A percentile compares a stretch with the other conserved stretches of the same genome.
phyloP scores from a whole-genome alignment of 2,888 invertebrate species.

The Lapara coniferarum region DNA sequence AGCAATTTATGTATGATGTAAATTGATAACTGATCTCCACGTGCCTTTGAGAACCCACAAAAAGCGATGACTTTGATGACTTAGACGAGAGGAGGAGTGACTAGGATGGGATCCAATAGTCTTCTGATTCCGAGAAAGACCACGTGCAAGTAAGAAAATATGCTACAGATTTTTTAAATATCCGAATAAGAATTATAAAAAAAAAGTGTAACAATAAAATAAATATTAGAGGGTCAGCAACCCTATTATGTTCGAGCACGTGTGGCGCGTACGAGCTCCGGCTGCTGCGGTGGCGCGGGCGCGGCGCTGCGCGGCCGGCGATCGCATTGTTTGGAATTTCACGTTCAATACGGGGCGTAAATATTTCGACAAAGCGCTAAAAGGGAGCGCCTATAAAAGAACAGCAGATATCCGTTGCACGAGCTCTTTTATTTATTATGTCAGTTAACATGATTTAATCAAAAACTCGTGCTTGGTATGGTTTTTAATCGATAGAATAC shows the following conservation, averaged over 20 bases:
- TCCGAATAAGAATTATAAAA: no score
- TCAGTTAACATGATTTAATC: slow-evolving; percentile 8
- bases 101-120: no score
- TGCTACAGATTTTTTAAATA: no score
- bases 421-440: slow-evolving; percentile 20
- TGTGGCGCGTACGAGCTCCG: slow-evolving; percentile 61
- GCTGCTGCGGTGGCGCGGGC: slow-evolving; percentile 41
- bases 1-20: no score
- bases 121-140: no score
- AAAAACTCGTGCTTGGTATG: not conserved
- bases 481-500: no score
- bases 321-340: slow-evolving; percentile 79
- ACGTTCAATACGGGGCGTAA: slow-evolving; percentile 79
- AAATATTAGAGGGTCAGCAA: not conserved
- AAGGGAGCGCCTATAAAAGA: slow-evolving; percentile 71
- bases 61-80: no score
- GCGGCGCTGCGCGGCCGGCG: slow-evolving; percentile 45
- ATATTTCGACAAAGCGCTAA: slow-evolving; percentile 80
- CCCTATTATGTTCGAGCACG: slow-evolving; percentile 56
- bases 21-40: no score
- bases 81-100: no score
- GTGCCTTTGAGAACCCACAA: no score
- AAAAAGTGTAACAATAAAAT: not conserved
- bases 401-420: slow-evolving; percentile 59
- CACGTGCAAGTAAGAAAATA: no score